Conservation (phyloP, 2,113 vertebrate genomes). For the Psophia crepitans region DNA sequence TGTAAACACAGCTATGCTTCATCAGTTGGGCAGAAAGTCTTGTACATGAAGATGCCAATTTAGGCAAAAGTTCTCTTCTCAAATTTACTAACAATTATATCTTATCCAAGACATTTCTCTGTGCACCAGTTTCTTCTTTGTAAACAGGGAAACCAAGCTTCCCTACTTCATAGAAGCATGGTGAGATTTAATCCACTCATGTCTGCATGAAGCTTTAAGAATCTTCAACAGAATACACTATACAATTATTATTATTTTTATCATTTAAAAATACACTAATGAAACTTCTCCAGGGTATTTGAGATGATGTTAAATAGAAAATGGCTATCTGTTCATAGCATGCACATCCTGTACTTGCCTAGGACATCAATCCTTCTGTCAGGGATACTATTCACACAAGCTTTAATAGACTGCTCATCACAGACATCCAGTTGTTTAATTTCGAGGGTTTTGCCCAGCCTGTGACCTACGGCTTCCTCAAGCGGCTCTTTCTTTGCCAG, state of each 20-base stretch:
- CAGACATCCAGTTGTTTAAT: slow-evolving; percentile 85
- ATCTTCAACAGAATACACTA: not conserved
- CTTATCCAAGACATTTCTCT: not conserved
- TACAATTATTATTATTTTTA: not conserved
- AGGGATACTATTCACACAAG: slow-evolving; percentile 81
- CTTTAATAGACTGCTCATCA: slow-evolving; percentile 79
- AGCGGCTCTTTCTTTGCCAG: slow-evolving; percentile 73
- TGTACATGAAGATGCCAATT: not conserved
- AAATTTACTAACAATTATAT: not conserved
- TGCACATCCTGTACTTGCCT: slow-evolving; percentile 64
- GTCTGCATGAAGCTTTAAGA: not conserved
- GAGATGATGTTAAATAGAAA: not conserved
- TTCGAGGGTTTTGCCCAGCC: slow-evolving; percentile 80
- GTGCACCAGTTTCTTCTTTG: not conserved
- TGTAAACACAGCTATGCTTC: not conserved
- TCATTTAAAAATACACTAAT: not conserved
- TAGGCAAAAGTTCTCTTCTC: not conserved
- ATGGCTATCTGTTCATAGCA: not conserved
- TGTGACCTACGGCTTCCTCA: slow-evolving; percentile 73
- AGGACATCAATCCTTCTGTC: slow-evolving; percentile 82
- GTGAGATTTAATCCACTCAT: not conserved
- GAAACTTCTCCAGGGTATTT: not conserved
- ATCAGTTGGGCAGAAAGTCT: not conserved
- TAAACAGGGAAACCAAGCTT: not conserved
- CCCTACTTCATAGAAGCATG: not conserved